Evolutionary conservation across 2,888 invertebrate genomes (phyloP).

Genomic region (Homarus gammarus): DNA sequence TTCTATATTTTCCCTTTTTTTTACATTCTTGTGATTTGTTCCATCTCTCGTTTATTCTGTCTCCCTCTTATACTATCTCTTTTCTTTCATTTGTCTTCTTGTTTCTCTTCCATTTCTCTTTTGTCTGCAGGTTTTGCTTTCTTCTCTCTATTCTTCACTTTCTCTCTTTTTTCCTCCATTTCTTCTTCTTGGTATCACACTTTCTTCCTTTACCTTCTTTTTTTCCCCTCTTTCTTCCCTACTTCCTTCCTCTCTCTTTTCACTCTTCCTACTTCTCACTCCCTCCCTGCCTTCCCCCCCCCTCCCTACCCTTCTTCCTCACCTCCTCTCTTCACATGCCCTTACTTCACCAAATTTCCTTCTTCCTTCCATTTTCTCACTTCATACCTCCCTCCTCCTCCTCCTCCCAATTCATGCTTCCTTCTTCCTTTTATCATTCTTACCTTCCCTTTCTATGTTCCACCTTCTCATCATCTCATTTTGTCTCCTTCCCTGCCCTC

Average conservation of each 20-base stretch:
- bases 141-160: conserved; percentile 6
- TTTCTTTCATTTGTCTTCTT: conserved; percentile 1
- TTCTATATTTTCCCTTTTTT: background rate
- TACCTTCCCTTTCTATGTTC: too few species aligned
- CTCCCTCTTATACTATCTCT: background rate
- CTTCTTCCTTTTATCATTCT: background rate
- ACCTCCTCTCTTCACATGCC: too few species aligned
- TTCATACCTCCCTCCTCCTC: background rate
- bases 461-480: background rate
- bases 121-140: background rate
- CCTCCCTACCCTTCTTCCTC: background rate
- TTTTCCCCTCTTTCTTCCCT: background rate
- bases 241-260: background rate
- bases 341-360: too few species aligned
- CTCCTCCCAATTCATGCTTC: background rate
- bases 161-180: background rate
- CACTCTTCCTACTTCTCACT: background rate
- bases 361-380: background rate
- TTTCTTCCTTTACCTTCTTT: background rate
- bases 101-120: too few species aligned
- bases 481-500: too few species aligned
- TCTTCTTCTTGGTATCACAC: background rate
- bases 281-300: background rate
- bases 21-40: background rate
- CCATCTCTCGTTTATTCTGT: conserved; percentile 4